Evolutionary conservation across 2,888 invertebrate species (phyloP).

Genomic region (Kuschelorhynchus macadamiae): DNA sequence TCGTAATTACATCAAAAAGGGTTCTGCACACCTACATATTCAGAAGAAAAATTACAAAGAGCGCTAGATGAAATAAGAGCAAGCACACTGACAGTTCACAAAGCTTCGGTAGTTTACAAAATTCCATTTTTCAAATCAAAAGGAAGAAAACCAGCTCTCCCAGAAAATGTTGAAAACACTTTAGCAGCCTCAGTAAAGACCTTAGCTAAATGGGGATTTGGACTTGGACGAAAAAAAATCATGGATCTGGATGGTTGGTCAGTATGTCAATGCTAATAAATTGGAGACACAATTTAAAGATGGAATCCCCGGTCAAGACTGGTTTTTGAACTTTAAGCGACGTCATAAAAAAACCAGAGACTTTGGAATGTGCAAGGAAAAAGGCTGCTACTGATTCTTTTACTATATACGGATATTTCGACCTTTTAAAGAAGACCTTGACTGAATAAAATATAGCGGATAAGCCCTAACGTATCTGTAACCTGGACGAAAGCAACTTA

Average conservation of each 20-base stretch:
- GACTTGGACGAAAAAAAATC: constrained; percentile 15
- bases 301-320: constrained; percentile 11
- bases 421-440: too few species aligned
- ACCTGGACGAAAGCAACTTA: constrained; percentile 9
- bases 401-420: constrained; percentile 6
- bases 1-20: constrained; percentile 9
- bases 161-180: constrained; percentile 12
- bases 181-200: constrained; percentile 11
- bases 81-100: constrained; percentile 9
- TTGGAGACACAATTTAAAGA: constrained; percentile 12
- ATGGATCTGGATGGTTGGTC: constrained; percentile 9
- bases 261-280: constrained; percentile 11
- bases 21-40: constrained; percentile 9
- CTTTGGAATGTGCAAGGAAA: constrained; percentile 12
- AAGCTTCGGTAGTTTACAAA: constrained; percentile 9
- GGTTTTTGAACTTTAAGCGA: constrained; percentile 13
- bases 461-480: background rate
- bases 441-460: too few species aligned
- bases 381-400: constrained; percentile 10
- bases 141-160: constrained; percentile 7
- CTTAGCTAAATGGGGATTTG: constrained; percentile 12
- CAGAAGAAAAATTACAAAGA: constrained; percentile 1
- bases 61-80: constrained; percentile 9
- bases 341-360: constrained; percentile 9
- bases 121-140: constrained; percentile 9